Conservation (phyloP, 2,113 vertebrate species). For the Myiozetetes cayanensis region DNA sequence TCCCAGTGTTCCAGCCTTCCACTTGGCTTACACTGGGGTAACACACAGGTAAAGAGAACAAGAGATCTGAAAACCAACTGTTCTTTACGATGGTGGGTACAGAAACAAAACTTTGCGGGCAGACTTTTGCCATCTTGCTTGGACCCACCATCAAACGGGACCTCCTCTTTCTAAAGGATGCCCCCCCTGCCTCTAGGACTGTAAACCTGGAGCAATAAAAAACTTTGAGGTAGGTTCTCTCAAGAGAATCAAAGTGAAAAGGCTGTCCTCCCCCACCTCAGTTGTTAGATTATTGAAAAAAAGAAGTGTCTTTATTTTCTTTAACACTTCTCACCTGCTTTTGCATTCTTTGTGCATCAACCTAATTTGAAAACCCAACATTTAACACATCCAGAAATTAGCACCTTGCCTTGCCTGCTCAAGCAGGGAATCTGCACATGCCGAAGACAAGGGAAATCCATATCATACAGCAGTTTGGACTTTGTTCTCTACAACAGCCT, state of each 20-base stretch:
- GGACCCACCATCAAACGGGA: neutral
- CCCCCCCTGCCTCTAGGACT: neutral
- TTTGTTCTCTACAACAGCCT: neutral
- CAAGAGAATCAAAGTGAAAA: neutral
- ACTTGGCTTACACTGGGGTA: fast-evolving
- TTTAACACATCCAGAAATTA: neutral
- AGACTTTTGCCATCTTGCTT: neutral
- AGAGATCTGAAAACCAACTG: neutral
- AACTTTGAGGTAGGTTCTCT: neutral
- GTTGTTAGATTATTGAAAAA: neutral
- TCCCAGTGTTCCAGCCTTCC: neutral
- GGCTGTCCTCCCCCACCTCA: neutral
- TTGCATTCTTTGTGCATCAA: neutral
- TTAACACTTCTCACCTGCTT: neutral
- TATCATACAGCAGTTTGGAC: neutral
- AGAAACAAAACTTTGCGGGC: neutral
- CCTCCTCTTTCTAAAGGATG: neutral
- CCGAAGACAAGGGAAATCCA: neutral
- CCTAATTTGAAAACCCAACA: neutral
- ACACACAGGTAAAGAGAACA: neutral
- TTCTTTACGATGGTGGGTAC: neutral
- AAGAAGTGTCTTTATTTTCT: neutral
- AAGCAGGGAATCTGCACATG: neutral
- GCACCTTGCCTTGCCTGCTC: neutral
- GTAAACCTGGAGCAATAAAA: neutral